phyloP scores from a whole-genome alignment of 23 tunicate species.

The Styela plicata region DNA sequence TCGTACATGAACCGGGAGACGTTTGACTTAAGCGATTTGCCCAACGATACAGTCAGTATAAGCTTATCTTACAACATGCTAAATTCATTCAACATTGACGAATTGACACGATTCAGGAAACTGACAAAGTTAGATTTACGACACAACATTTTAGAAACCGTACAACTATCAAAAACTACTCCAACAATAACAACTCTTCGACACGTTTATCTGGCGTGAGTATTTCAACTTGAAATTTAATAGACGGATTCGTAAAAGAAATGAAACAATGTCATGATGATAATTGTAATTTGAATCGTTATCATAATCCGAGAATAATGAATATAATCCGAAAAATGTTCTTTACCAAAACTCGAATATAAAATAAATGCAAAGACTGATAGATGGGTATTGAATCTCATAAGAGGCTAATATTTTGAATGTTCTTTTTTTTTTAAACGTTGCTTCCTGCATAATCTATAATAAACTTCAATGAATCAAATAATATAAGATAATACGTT shows the following conservation, averaged over 20 bases:
- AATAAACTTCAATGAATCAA: background rate
- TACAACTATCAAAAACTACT: conserved; percentile 29
- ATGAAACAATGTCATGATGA: background rate
- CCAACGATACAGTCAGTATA: conserved; percentile 46
- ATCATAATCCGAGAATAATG: no score
- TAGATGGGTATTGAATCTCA: background rate
- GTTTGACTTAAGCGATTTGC: conserved; percentile 39
- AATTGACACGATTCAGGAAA: conserved; percentile 26
- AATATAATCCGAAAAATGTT: no score
- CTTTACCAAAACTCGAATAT: no score
- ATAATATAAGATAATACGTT: background rate
- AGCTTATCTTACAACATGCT: conserved; percentile 56
- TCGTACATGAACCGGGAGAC: conserved; percentile 26
- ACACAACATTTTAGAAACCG: conserved; percentile 32
- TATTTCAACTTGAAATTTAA: background rate
- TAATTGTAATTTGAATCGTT: background rate
- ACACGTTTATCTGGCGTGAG: conserved; percentile 44
- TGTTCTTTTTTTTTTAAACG: background rate
- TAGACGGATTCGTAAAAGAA: background rate
- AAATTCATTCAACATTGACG: conserved; percentile 48
- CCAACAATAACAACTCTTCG: conserved; percentile 3
- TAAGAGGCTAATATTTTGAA: background rate
- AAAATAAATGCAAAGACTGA: background rate
- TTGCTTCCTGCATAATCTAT: background rate
- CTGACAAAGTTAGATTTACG: conserved; percentile 34